Percentiles rank a stretch among this genome's conserved stretches.
Conservation (phyloP, 2,888 invertebrate species). For the Hypsopygia costalis region DNA sequence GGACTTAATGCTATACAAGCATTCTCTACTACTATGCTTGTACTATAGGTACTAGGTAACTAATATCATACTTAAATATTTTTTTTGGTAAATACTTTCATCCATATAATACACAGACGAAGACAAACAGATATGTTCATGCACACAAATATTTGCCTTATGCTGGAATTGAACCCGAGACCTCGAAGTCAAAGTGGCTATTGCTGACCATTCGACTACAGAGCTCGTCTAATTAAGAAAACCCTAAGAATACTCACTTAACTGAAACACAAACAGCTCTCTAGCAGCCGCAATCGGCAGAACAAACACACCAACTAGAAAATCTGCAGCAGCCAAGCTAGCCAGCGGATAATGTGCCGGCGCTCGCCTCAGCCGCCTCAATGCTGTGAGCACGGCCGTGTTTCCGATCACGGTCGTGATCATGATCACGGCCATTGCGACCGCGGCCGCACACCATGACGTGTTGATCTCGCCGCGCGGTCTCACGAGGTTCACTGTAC, state of each 20-base stretch:
- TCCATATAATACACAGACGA: no score
- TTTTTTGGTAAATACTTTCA: no score
- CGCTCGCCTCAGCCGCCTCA: slow-evolving; percentile 44
- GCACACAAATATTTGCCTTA: no score
- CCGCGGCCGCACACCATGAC: slow-evolving; percentile 38
- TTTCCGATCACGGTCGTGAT: slow-evolving; percentile 50
- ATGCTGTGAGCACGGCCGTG: slow-evolving; percentile 46
- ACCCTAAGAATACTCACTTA: slow-evolving; percentile 43
- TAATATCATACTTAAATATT: no score
- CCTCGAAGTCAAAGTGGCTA: no score
- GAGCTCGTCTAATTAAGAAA: no score
- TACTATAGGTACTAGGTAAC: no score
- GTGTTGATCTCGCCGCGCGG: slow-evolving; percentile 40
- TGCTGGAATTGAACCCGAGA: no score
- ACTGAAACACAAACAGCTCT: slow-evolving; percentile 75
- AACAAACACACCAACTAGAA: slow-evolving; percentile 79
- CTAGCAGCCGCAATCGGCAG: slow-evolving; percentile 79
- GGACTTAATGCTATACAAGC: no score
- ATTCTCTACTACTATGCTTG: no score
- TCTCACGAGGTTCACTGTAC: slow-evolving; percentile 25
- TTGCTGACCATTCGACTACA: no score
- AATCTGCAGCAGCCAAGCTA: slow-evolving; percentile 83
- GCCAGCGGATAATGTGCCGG: slow-evolving; percentile 85
- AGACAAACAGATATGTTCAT: no score
- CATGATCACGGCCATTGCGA: slow-evolving; percentile 38